These are phyloP conservation scores for Coregonus ussuriensis DNA, from an alignment of 2,797 vertebrate species.

Conservation along the genomic window DNA sequence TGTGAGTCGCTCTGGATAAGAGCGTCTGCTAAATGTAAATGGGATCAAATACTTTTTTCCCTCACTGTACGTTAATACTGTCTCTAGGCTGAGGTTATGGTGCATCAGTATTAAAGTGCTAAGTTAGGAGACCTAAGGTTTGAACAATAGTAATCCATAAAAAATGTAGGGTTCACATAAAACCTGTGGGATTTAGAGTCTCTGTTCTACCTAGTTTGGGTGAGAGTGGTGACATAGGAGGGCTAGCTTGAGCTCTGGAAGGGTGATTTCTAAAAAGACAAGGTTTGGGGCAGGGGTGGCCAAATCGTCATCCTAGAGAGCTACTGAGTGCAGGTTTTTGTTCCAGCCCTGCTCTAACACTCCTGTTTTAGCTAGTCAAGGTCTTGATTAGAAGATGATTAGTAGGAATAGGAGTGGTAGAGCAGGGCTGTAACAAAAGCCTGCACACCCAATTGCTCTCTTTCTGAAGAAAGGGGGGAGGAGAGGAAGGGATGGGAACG, in stretches of 20 bases:
- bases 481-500: not conserved
- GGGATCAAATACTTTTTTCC: too few species aligned
- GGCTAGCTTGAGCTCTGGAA: slow-evolving; percentile 37
- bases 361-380: not conserved
- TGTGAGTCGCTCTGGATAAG: too few species aligned
- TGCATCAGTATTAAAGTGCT: not conserved
- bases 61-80: not conserved
- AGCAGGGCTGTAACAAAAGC: not conserved
- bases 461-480: not conserved
- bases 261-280: slow-evolving; percentile 11
- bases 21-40: too few species aligned
- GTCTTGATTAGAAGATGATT: not conserved
- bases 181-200: slow-evolving; percentile 67
- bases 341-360: not conserved
- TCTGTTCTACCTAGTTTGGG: slow-evolving; percentile 65
- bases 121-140: not conserved
- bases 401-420: not conserved
- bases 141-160: not conserved
- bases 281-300: not conserved
- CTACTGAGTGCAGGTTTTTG: too few species aligned
- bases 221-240: slow-evolving; percentile 71
- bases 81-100: not conserved
- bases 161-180: not conserved
- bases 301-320: too few species aligned
- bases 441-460: not conserved